A percentile compares a stretch with the other conserved stretches of the same genome.
These are phyloP conservation scores for Eilema griseolum DNA, from an alignment of 2,888 invertebrate genomes.

Conservation along the genomic window DNA sequence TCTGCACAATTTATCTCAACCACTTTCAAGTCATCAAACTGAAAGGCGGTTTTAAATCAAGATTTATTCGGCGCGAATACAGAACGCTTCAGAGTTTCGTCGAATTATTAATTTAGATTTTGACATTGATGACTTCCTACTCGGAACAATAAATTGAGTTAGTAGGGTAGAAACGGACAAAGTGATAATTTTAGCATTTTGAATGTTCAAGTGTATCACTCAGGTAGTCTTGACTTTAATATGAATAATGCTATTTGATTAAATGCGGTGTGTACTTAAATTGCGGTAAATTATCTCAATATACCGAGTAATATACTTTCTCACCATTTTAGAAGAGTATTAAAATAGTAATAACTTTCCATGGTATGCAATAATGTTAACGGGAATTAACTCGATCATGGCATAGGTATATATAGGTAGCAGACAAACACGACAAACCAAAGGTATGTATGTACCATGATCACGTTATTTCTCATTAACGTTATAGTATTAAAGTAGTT, in stretches of 20 bases:
- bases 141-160: slow-evolving; percentile 43
- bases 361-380: too few species aligned
- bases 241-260: background rate
- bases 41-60: slow-evolving; percentile 45
- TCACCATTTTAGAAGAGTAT: too few species aligned
- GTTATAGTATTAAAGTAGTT: too few species aligned
- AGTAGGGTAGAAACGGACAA: slow-evolving; percentile 22
- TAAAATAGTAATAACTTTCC: too few species aligned
- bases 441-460: too few species aligned
- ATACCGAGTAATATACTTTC: background rate
- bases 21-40: slow-evolving; percentile 41
- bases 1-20: slow-evolving; percentile 39
- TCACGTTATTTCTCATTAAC: too few species aligned
- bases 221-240: slow-evolving; percentile 9
- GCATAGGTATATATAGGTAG: too few species aligned
- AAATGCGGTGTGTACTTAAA: background rate
- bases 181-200: slow-evolving; percentile 39
- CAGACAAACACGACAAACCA: too few species aligned
- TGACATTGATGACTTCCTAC: slow-evolving; percentile 45
- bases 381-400: too few species aligned
- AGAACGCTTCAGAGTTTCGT: slow-evolving; percentile 15
- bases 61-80: slow-evolving; percentile 33
- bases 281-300: background rate
- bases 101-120: slow-evolving; percentile 48
- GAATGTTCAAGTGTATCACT: slow-evolving; percentile 20